Evolutionary conservation across 2,888 invertebrate genomes (phyloP).

Genomic region (Adelphocoris suturalis): DNA sequence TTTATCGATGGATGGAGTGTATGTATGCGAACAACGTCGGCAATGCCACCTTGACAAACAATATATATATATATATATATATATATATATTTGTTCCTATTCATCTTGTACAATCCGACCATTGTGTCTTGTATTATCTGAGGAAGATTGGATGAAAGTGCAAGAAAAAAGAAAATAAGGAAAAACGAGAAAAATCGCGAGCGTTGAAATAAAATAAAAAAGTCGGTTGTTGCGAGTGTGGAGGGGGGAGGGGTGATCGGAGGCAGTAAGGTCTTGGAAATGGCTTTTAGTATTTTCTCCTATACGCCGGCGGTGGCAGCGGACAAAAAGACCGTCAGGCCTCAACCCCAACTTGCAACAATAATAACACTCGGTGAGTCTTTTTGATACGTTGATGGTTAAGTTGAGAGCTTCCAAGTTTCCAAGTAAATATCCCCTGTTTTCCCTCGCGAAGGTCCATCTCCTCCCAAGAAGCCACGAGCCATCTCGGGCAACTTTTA

Average conservation of each 20-base stretch:
- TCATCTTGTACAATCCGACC: not conserved
- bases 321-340: slow-evolving; percentile 24
- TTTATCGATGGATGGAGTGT: too few relatives aligned
- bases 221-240: too few relatives aligned
- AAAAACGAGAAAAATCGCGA: not conserved
- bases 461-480: slow-evolving; percentile 1
- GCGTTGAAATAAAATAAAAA: not conserved
- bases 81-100: not conserved
- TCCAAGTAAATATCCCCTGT: slow-evolving; percentile 53
- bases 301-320: slow-evolving; percentile 14
- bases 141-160: slow-evolving; percentile 4
- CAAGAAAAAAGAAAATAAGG: not conserved
- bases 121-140: not conserved
- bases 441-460: slow-evolving; percentile 43
- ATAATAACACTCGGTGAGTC: slow-evolving; percentile 49
- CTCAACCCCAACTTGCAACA: slow-evolving; percentile 54
- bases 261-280: not conserved
- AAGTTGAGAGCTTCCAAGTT: slow-evolving; percentile 58
- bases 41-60: too few relatives aligned
- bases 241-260: not conserved
- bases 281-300: slow-evolving; percentile 23
- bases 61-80: too few relatives aligned
- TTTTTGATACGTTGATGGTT: slow-evolving; percentile 62
- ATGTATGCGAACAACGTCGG: too few relatives aligned
- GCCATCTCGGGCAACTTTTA: slow-evolving; percentile 53